Evolutionary conservation across 2,888 invertebrate genomes (phyloP), one percentile per base, ranked within the genome.

Genomic region (Xylophagus ater): DNA sequence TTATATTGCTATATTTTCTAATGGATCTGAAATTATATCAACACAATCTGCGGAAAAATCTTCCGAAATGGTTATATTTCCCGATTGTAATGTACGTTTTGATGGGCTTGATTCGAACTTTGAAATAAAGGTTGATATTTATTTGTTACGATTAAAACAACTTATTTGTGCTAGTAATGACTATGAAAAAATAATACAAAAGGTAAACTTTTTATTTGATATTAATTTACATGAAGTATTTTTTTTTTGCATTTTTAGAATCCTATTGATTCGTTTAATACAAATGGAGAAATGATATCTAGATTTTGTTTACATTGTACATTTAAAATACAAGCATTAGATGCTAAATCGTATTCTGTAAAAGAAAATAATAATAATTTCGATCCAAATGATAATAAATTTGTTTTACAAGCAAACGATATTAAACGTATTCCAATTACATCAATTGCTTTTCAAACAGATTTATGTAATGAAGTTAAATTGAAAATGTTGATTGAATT

Each of bases 121-220:
- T 29, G 58, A 62, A 34, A 54, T 73, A 10, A 58, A 54, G 9
- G 56, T 70, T 4, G 62, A 67, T 40, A 54, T 73, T 13, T 72
- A 67, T 41, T 65, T 65, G 44, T 49, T 72, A 34, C 60, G 64
- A 7, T 49, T 70, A 14, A 59, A 62, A 21, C 66, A 63, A 44
- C 50, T 55, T 57, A 9, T 33, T 33, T 21, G 24, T 34, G 8
- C 34, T 28, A 12, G 20, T 18, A 17, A 18, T 28, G 7, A 18
- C n/a, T n/a, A 40, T 10, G 38, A 33, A 6, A 39, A 39, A 10
- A 19, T 23, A n/a, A 26, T 34, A 28, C n/a, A 28, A 20, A 32
- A 33, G 33, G 39, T 39, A 13, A 18, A 34, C 15, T n/a, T 21
- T 21, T 12, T 4, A 18, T 32, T n/a, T 32, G 3, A 18, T 32